Evolutionary conservation across 2,888 invertebrate genomes (phyloP).

Genomic region (Lymantria monacha): DNA sequence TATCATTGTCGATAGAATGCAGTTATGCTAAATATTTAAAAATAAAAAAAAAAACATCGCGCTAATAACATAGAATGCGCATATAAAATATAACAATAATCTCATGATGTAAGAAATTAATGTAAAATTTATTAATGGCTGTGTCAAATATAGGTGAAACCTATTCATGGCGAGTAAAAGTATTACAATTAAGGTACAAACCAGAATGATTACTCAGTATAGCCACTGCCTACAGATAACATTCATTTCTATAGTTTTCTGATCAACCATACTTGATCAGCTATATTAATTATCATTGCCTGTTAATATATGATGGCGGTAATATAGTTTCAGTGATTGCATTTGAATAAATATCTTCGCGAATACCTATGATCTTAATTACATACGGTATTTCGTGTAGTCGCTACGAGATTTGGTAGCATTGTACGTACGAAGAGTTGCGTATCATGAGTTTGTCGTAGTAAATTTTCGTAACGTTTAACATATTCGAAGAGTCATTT

Average conservation of each 20-base stretch:
- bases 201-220: background rate
- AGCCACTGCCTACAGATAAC: conserved; percentile 7
- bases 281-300: background rate
- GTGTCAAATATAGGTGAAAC: conserved; percentile 61
- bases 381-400: background rate
- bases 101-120: conserved; percentile 44
- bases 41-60: too few relatives aligned
- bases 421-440: background rate
- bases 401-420: background rate
- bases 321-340: background rate
- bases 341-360: background rate
- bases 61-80: conserved; percentile 34
- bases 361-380: background rate
- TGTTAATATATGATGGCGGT: background rate
- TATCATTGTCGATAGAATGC: conserved; percentile 30
- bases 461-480: background rate
- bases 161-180: conserved; percentile 42
- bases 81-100: conserved; percentile 32
- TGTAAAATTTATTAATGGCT: conserved; percentile 61
- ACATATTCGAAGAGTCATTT: background rate
- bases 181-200: conserved; percentile 9
- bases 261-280: background rate
- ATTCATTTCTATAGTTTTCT: background rate
- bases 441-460: background rate
- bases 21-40: conserved; percentile 30